phyloP scores from a whole-genome alignment of 2,113 vertebrate species.

The western clawed frog (Xenopus tropicalis) region DNA sequence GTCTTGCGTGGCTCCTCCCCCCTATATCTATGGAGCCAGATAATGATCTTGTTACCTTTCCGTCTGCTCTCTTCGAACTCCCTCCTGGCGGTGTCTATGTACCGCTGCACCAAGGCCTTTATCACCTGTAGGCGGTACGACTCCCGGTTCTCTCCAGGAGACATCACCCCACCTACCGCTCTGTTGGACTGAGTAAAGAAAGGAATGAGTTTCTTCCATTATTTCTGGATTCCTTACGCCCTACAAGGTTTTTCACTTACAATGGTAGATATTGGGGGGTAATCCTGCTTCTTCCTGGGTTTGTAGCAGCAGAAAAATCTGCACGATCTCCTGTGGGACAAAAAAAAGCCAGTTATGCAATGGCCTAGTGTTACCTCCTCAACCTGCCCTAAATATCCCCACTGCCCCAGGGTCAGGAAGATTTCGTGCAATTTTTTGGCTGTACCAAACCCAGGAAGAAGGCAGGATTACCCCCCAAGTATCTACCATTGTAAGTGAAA shows the following conservation, averaged over 20 bases:
- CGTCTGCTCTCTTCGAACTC: constrained; percentile 81
- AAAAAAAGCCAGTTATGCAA: too few relatives aligned
- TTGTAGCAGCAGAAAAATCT: constrained; percentile 69
- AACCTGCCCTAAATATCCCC: too few relatives aligned
- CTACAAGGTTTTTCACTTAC: constrained; percentile 56
- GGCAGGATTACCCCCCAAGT: constrained; percentile 68
- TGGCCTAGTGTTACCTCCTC: too few relatives aligned
- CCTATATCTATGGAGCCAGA: too few relatives aligned
- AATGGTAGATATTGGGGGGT: constrained; percentile 66
- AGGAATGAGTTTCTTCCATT: too few relatives aligned
- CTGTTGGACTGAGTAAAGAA: constrained; percentile 15
- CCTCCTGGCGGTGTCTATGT: constrained; percentile 77
- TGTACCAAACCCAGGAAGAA: constrained; percentile 65
- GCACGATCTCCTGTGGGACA: constrained; percentile 61
- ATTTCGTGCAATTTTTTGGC: constrained; percentile 66
- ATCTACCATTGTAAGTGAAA: constrained; percentile 64
- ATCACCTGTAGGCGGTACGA: constrained; percentile 79
- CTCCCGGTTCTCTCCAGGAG: constrained; percentile 40
- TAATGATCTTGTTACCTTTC: constrained; percentile 67
- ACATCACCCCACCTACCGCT: background rate
- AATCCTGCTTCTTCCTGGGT: constrained; percentile 59
- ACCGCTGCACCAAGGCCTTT: constrained; percentile 78
- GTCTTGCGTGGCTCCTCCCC: too few relatives aligned
- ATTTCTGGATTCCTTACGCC: too few relatives aligned
- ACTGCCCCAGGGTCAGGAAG: too few relatives aligned